Base-by-base conservation (phyloP, 2,797 vertebrate genomes). In the Coracias cyanogaster region DNA sequence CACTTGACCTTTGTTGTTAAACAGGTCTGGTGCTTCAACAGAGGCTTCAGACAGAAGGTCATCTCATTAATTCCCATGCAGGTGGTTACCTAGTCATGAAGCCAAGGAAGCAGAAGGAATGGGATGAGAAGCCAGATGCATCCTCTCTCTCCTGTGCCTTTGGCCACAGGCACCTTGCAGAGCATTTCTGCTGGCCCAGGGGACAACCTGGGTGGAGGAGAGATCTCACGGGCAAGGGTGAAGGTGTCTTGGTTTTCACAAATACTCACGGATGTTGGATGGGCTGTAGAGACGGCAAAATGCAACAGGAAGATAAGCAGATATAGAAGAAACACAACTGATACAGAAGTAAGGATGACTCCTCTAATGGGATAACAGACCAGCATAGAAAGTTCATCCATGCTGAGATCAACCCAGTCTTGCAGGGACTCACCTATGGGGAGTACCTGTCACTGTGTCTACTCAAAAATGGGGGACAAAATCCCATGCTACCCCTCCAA, bases 301-400 rank as follows among this genome's bases (percentile, higher is more conserved):
- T 28, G 15, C 0, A 1, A 17, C 13, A 4, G 60, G 26, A 74
- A 82, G 55, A 58, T 28, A 9, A 72, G 4, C 2, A 73, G 31
- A n/a, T 62, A 7, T 2, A 39, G 70, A 67, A 64, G 35, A 73
- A 71, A 74, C 9, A 10, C 1, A 58, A 9, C 22, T 39, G 72
- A 10, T 15, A 45, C 1, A 55, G 37, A 69, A 16, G 6, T 3
- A 5, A 64, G 29, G 29, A 17, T 60, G 51, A 11, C 4, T 84
- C 7, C 62, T 76, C 51, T 62, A 15, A 58, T 17, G 13, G 35
- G 11, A 18, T 18, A 43, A 58, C 12, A 57, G 18, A 14, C 6
- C 24, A 1, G 1, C 9, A 48, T 0, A 48, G 46, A 35, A 55
- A 48, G 4, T 21, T 58, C 41, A 37, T 35, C 39, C 16, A 2